A percentile compares a stretch with the other conserved stretches of the same genome.
Conservation (phyloP, 2,113 vertebrate genomes). For the Mormyrus lacerda region DNA sequence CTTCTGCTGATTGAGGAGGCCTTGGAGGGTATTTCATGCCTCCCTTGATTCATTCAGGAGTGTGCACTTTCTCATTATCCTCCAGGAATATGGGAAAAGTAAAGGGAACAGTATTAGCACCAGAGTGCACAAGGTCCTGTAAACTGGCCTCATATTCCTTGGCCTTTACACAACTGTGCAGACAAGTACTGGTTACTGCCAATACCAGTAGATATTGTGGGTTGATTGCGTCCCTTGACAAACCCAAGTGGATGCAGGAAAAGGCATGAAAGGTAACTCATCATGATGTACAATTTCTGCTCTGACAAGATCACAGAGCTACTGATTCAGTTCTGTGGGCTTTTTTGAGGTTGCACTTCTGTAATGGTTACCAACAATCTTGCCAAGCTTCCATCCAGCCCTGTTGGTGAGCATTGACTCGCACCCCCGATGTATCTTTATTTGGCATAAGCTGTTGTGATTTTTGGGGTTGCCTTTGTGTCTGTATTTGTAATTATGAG, state of each 20-base stretch:
- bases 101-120: neutral
- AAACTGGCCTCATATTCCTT: neutral
- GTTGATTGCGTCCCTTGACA: neutral
- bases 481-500: neutral
- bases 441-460: neutral
- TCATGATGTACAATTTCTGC: neutral
- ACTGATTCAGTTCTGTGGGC: neutral
- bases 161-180: neutral
- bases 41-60: neutral
- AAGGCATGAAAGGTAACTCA: neutral
- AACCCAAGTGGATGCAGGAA: neutral
- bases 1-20: neutral
- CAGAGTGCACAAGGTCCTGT: neutral
- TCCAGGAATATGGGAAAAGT: neutral
- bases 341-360: neutral
- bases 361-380: neutral
- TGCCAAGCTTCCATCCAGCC: neutral
- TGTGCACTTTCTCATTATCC: neutral
- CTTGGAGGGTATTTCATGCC: neutral
- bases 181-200: neutral
- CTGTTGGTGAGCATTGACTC: neutral
- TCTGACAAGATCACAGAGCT: neutral
- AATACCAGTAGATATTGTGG: neutral
- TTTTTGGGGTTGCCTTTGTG: neutral
- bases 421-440: neutral